These are phyloP conservation scores for Erpobdella octoculata DNA, from an alignment of 2,888 invertebrate species.

Conservation along the genomic window DNA sequence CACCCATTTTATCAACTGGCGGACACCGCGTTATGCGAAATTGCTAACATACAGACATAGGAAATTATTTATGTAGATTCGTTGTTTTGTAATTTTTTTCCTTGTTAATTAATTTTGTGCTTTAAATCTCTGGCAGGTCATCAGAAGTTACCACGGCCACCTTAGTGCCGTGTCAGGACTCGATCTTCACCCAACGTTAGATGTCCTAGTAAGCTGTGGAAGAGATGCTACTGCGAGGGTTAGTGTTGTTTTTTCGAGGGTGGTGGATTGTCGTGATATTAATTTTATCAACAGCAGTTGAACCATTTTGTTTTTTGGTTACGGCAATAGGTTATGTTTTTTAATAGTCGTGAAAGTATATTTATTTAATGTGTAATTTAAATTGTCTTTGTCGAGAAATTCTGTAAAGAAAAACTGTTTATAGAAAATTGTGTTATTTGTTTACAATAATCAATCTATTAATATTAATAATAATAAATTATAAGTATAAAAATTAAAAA, in stretches of 20 bases:
- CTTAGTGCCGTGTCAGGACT: conserved; percentile 89
- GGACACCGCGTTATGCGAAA: too few relatives aligned
- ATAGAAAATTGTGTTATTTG: background rate
- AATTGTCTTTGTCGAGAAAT: too few relatives aligned
- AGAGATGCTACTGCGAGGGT: conserved; percentile 84
- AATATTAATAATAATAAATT: background rate
- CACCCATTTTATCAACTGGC: too few relatives aligned
- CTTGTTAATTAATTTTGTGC: background rate
- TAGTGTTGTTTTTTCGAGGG: conserved; percentile 34
- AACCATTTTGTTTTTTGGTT: background rate
- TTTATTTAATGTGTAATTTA: too few relatives aligned
- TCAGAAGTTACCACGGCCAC: conserved; percentile 97
- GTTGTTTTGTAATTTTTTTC: background rate
- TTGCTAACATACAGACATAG: too few relatives aligned
- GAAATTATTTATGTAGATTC: too few relatives aligned
- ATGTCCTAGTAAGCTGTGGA: conserved; percentile 85
- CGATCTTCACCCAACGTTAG: conserved; percentile 86
- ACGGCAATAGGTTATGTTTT: too few relatives aligned
- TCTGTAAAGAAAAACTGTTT: too few relatives aligned
- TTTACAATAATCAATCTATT: background rate
- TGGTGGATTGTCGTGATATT: background rate
- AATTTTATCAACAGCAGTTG: background rate
- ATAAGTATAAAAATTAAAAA: background rate
- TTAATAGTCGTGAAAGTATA: too few relatives aligned
- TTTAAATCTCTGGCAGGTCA: conserved; percentile 59